These are phyloP conservation scores for Solenopsis invicta DNA, from an alignment of 1,140 invertebrate genomes.

Conservation along the genomic window DNA sequence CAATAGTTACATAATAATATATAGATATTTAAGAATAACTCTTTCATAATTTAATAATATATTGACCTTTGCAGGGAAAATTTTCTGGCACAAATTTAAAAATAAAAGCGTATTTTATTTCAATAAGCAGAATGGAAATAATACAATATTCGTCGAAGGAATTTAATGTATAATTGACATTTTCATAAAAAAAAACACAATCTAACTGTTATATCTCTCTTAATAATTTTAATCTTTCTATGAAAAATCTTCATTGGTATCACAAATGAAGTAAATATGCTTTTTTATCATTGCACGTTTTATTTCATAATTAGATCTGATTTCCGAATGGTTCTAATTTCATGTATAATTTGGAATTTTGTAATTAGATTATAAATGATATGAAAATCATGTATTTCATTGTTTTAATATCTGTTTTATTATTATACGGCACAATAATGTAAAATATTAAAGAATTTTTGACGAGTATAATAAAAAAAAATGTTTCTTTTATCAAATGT, in stretches of 20 bases:
- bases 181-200: no score
- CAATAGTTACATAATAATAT: background rate
- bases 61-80: constrained; percentile 30
- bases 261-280: no score
- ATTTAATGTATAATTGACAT: no score
- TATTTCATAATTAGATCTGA: background rate
- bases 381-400: background rate
- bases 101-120: background rate
- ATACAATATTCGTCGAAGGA: no score
- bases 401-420: background rate
- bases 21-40: background rate
- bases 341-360: background rate
- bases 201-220: no score
- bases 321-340: background rate
- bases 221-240: no score
- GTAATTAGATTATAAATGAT: background rate
- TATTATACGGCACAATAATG: background rate
- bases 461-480: background rate
- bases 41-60: background rate
- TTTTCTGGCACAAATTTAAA: constrained; percentile 14
- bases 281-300: no score
- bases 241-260: no score
- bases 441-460: constrained; percentile 11
- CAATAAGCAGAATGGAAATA: no score
- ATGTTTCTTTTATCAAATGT: background rate